These are phyloP conservation scores for Eciton burchellii DNA, from an alignment of 1,140 invertebrate genomes.

Conservation along the genomic window DNA sequence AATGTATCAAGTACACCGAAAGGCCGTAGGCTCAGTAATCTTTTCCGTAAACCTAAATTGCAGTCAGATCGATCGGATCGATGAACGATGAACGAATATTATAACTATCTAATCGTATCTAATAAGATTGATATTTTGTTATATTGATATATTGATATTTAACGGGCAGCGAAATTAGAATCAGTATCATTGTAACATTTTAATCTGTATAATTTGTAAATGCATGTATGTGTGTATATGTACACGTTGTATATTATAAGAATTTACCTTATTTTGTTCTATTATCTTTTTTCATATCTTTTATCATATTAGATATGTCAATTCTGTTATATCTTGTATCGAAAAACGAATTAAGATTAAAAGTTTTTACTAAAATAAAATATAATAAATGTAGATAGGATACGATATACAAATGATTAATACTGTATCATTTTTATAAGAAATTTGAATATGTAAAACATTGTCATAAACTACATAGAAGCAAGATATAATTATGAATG, in stretches of 20 bases:
- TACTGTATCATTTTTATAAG: conserved; percentile 19
- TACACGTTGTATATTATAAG: not conserved
- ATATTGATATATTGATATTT: too few species aligned
- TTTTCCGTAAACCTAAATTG: conserved; percentile 75
- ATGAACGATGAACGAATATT: conserved; percentile 43
- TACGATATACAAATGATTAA: conserved; percentile 25
- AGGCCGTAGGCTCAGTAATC: conserved; percentile 75
- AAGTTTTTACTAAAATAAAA: conserved; percentile 14
- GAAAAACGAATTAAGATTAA: not conserved
- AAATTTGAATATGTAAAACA: not conserved
- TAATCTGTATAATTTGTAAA: too few species aligned
- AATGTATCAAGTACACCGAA: conserved; percentile 75
- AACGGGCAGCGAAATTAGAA: too few species aligned
- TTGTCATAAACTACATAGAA: conserved; percentile 12
- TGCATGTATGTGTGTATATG: too few species aligned
- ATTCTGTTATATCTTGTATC: not conserved
- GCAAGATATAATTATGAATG: not conserved
- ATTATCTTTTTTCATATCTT: not conserved
- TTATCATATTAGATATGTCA: too few species aligned
- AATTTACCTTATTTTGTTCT: not conserved
- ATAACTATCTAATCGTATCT: conserved; percentile 10
- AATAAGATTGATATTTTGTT: too few species aligned
- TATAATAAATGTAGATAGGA: conserved; percentile 61
- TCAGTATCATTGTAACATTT: too few species aligned
- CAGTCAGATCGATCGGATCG: conserved; percentile 28